A percentile compares a stretch with the other conserved stretches of the same genome.
Evolutionary conservation across 2,113 vertebrate species (phyloP).

Genomic region (Semnornis frantzii): DNA sequence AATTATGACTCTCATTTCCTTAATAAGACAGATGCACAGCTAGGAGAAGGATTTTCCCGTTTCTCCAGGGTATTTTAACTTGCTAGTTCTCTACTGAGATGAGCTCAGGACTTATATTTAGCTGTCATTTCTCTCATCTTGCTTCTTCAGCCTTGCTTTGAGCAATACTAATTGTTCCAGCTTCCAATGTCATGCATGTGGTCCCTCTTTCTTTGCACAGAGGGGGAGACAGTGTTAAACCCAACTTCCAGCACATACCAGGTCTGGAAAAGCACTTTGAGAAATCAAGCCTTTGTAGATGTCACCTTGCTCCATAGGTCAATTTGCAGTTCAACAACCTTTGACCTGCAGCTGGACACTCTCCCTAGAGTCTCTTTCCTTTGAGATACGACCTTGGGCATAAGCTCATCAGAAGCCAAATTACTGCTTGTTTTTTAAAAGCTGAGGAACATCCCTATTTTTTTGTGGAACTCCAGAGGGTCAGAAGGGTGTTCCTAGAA

Average conservation of each 20-base stretch:
- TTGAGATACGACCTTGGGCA: not conserved
- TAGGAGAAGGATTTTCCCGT: not conserved
- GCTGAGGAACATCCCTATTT: not conserved
- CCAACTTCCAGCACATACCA: not conserved
- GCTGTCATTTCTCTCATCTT: not conserved
- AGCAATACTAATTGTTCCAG: not conserved
- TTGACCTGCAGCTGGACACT: conserved; percentile 27
- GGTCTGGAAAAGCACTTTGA: conserved; percentile 31
- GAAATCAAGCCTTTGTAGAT: not conserved
- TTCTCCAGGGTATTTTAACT: not conserved
- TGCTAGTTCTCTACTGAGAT: not conserved
- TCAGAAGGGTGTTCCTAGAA: not conserved
- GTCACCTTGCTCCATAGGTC: conserved; percentile 29
- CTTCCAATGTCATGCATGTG: not conserved
- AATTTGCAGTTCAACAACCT: conserved; percentile 40
- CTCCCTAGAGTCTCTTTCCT: not conserved
- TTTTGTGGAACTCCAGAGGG: not conserved
- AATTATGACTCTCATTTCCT: conserved; percentile 49
- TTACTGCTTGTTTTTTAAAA: conserved; percentile 16
- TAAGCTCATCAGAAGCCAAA: conserved; percentile 19
- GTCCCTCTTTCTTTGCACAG: not conserved
- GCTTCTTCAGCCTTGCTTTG: not conserved
- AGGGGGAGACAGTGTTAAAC: not conserved
- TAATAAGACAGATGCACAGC: conserved; percentile 26
- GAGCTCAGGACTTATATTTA: not conserved